Conservation (phyloP, 2,113 vertebrate genomes). For the Patagioenas fasciata region DNA sequence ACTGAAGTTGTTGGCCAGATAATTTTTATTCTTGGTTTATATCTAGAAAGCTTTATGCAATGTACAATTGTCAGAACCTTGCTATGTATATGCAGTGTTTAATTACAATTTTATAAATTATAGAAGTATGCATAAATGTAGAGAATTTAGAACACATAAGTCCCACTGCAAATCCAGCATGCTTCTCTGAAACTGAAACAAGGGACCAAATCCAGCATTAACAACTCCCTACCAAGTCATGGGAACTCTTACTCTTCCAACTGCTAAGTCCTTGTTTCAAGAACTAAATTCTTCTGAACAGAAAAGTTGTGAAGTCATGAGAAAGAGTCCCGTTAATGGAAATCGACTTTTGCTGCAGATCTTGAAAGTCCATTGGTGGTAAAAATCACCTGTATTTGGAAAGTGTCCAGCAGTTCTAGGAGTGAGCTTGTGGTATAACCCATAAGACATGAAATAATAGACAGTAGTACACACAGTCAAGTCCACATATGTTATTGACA, state of each 20-base stretch:
- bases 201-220: not conserved
- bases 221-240: not conserved
- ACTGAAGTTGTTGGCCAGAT: not conserved
- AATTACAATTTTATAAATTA: not conserved
- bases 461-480: not conserved
- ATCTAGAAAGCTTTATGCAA: not conserved
- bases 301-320: not conserved
- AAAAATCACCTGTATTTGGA: not conserved
- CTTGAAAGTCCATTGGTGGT: not conserved
- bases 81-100: not conserved
- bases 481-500: not conserved
- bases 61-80: not conserved
- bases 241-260: not conserved
- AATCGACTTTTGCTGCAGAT: not conserved
- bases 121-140: not conserved
- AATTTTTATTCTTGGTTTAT: not conserved
- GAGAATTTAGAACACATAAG: not conserved
- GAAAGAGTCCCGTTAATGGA: not conserved
- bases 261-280: not conserved
- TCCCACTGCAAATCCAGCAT: not conserved
- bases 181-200: not conserved
- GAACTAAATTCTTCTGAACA: not conserved
- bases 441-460: not conserved
- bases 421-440: not conserved
- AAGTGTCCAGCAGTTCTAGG: not conserved